Evolutionary conservation across 92 coral and sea anemone genomes (phyloP).

Genomic region (Montipora capitata): DNA sequence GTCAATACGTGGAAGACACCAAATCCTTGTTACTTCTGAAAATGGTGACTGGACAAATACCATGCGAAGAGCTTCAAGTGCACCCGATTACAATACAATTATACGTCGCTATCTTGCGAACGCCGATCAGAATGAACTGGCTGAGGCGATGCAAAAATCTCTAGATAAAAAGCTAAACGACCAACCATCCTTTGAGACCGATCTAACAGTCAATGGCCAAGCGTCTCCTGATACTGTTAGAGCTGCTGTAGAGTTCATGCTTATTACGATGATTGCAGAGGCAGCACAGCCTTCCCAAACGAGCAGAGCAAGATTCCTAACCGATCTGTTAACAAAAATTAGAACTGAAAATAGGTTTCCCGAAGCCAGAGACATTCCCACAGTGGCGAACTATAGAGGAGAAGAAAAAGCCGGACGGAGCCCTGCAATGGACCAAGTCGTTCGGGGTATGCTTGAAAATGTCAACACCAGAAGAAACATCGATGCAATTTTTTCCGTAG

Average conservation of each 20-base stretch:
- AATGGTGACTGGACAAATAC: not conserved
- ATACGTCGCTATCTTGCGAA: not conserved
- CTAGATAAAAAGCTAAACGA: not conserved
- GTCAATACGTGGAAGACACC: slow-evolving; percentile 1
- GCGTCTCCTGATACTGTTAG: slow-evolving; percentile 32
- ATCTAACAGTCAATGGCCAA: not conserved
- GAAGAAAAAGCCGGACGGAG: slow-evolving; percentile 44
- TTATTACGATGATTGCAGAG: slow-evolving; percentile 67
- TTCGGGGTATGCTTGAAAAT: not conserved
- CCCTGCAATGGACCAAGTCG: slow-evolving; percentile 48
- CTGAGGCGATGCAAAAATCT: slow-evolving; percentile 12
- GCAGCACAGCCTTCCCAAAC: slow-evolving; percentile 61
- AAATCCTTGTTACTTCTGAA: slow-evolving; percentile 16
- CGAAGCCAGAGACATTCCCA: slow-evolving; percentile 27
- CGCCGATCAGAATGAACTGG: not conserved
- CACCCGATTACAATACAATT: slow-evolving; percentile 35
- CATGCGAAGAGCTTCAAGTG: slow-evolving; percentile 1
- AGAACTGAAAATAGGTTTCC: slow-evolving; percentile 37
- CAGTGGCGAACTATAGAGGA: slow-evolving; percentile 8
- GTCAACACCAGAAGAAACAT: not conserved
- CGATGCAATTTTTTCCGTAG: not conserved
- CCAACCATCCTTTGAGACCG: slow-evolving; percentile 25
- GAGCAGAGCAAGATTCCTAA: slow-evolving; percentile 29
- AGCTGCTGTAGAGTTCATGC: slow-evolving; percentile 61
- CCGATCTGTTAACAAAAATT: slow-evolving; percentile 16